Evolutionary conservation across 1,140 invertebrate species (phyloP).

Genomic region (Dreissena rostriformis): DNA sequence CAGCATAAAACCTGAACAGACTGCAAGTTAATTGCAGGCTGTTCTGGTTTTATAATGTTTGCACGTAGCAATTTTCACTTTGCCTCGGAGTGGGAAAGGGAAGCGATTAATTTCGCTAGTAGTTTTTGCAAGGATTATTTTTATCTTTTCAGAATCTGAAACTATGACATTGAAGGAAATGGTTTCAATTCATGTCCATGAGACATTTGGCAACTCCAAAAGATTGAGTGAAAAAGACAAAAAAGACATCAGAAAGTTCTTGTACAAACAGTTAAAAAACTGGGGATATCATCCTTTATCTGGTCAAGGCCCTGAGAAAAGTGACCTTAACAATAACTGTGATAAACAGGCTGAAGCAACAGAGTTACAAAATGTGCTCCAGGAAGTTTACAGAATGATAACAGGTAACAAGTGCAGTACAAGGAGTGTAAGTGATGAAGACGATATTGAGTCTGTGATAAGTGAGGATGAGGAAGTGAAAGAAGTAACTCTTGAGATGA

Average conservation of each 20-base stretch:
- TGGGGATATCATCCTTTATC: background rate
- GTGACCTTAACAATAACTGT: constrained; percentile 11
- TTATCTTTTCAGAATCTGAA: constrained; percentile 33
- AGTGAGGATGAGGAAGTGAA: background rate
- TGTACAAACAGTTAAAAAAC: constrained; percentile 37
- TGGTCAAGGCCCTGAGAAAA: background rate
- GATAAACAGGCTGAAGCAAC: background rate
- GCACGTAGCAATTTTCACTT: no score
- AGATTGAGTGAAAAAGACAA: constrained; percentile 53
- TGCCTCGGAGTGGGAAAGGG: no score
- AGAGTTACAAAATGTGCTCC: constrained; percentile 12
- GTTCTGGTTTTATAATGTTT: no score
- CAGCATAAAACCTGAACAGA: no score
- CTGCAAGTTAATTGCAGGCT: no score
- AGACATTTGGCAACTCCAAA: constrained; percentile 46
- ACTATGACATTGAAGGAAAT: constrained; percentile 29
- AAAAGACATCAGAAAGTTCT: constrained; percentile 42
- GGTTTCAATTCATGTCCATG: constrained; percentile 44
- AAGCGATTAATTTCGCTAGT: no score
- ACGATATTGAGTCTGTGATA: background rate
- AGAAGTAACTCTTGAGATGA: constrained; percentile 38
- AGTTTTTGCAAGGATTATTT: no score
- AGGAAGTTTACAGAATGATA: constrained; percentile 10
- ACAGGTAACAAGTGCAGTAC: background rate
- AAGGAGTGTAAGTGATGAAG: background rate